Base-by-base conservation (phyloP, 1,140 invertebrate species). In the Monochamus saltuarius region DNA sequence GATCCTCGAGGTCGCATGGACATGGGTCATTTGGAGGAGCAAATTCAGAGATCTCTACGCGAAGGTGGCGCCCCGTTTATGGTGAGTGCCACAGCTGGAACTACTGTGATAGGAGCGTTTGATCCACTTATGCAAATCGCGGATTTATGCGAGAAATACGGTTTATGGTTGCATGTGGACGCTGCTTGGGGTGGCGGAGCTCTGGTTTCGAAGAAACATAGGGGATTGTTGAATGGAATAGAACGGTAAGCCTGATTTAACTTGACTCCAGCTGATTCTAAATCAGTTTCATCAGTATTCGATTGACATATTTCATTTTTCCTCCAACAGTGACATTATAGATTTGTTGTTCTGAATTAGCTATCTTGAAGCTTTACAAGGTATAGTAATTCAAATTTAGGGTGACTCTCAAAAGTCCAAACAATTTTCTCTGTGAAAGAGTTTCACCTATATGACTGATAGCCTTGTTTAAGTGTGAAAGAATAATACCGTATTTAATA, bases 151-250 rank as follows among this genome's bases (percentile, higher is more conserved):
- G 75, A 87, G 60, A 86, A 91, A 70, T 85, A 94, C 68, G 84
- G 86, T 2, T 74, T 98, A 52, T 99, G 96, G 96, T 78, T 98
- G 29, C 96, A 99, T 73, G 92, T 97, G 1, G 96, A 99, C 73
- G 95, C 94, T 1, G 95, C 95, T 2, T 98, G 95, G 95, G 85
- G 85, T 37, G 95, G 95, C 2, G 93, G 94, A 8, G 89, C 90
- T 0, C 78, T 98, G 8, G 83, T 98, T 75, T 95, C 93, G 0
- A 82, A 81, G 46, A 92, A 88, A 75, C 85, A 95, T 74, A 84
- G 85, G 47, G 79, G 89, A 68, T 78, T 95, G 8, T 76, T 97
- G 13, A 83, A 86, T 37, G 95, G 95, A 37, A 83, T 92, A 49
- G 84, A 91, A 67, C 77, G 83, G 87, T 89, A 76, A 79, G 78